phyloP scores from a whole-genome alignment of 2,797 vertebrate genomes.

The Trachops cirrhosus region DNA sequence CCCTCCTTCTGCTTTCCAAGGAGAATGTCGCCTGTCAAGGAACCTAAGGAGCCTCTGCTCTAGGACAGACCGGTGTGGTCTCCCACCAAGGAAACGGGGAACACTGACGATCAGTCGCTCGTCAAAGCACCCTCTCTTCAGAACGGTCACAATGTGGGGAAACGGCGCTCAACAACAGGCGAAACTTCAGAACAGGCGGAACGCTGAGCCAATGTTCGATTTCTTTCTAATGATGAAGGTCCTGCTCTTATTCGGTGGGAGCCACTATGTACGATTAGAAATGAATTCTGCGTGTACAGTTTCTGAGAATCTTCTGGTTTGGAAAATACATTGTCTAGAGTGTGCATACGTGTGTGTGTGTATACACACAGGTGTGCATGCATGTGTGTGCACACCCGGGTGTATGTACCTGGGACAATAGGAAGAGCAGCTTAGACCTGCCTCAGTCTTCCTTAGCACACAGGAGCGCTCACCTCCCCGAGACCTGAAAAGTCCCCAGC shows the following conservation, averaged over 20 bases:
- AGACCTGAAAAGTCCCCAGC: background rate
- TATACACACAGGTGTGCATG: background rate
- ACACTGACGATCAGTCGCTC: background rate
- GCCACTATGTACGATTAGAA: background rate
- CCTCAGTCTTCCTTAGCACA: background rate
- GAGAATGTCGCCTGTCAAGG: background rate
- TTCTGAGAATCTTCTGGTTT: background rate
- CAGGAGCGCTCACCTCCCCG: background rate
- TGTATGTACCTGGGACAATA: background rate
- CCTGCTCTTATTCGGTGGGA: background rate
- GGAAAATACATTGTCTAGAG: background rate
- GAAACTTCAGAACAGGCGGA: background rate
- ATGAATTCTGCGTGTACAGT: background rate
- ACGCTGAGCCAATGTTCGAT: background rate
- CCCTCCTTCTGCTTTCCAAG: background rate
- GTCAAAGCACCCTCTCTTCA: background rate
- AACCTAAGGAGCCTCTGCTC: background rate
- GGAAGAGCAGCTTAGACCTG: fast-evolving
- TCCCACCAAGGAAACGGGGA: background rate
- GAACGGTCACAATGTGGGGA: no score
- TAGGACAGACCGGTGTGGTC: background rate
- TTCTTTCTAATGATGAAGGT: background rate
- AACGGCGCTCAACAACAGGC: background rate
- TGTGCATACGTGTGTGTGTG: no score
- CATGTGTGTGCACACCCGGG: no score